phyloP scores from a whole-genome alignment of 2,888 invertebrate genomes.

The Hybos culiciformis region DNA sequence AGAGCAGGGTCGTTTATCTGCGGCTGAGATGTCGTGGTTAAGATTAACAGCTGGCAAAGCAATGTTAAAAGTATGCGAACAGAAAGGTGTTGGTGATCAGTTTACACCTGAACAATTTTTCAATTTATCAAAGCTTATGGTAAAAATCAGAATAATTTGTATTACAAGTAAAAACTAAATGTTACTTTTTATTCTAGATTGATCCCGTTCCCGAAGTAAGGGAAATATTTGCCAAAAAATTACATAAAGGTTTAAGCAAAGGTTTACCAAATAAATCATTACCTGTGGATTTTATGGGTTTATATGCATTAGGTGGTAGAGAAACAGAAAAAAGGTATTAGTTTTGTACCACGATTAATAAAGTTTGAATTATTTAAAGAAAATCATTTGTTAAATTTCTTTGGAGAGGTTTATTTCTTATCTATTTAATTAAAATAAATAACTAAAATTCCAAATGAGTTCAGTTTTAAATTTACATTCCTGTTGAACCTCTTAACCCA shows the following conservation, averaged over 20 bases:
- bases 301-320: constrained; percentile 79
- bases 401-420: too few relatives aligned
- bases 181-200: constrained; percentile 37
- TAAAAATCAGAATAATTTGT: constrained; percentile 36
- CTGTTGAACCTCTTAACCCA: neutral
- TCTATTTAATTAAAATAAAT: neutral
- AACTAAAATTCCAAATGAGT: too few relatives aligned
- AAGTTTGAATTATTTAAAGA: neutral
- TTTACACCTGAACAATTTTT: constrained; percentile 91
- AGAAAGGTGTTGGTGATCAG: constrained; percentile 90
- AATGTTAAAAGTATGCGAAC: constrained; percentile 93
- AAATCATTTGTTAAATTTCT: constrained; percentile 20
- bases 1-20: constrained; percentile 59
- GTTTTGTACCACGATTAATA: neutral
- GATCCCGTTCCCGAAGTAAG: constrained; percentile 71
- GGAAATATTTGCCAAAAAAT: constrained; percentile 74
- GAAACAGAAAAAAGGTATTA: constrained; percentile 67
- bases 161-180: neutral
- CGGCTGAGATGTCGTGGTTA: constrained; percentile 86
- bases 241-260: constrained; percentile 76
- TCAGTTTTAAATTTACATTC: neutral
- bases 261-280: constrained; percentile 81
- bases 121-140: constrained; percentile 80
- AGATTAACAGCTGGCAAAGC: constrained; percentile 86
- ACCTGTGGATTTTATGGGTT: constrained; percentile 93